Evolutionary conservation across 2,888 invertebrate species (phyloP).

Genomic region (Euplagia quadripunctaria): DNA sequence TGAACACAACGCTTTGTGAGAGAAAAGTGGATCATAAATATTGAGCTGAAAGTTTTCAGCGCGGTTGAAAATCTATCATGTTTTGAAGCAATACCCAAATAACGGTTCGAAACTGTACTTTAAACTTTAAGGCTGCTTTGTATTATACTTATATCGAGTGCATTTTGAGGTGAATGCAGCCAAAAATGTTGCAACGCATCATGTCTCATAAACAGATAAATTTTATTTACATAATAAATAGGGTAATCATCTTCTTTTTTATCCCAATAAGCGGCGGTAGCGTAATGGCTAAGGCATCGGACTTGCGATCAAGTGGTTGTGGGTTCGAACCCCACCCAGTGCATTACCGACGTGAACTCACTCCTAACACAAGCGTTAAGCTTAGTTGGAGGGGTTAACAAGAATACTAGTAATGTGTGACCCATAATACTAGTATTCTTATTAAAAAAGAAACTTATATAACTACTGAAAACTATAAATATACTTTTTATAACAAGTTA

Average conservation of each 20-base stretch:
- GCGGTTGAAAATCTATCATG: slow-evolving; percentile 44
- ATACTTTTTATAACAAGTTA: too few species aligned
- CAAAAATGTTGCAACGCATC: neutral
- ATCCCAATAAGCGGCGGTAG: too few species aligned
- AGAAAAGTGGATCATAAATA: slow-evolving; percentile 62
- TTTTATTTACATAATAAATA: neutral
- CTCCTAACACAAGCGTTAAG: too few species aligned
- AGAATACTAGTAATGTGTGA: too few species aligned
- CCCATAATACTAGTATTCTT: too few species aligned
- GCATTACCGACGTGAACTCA: too few species aligned
- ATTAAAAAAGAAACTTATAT: too few species aligned
- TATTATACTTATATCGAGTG: neutral
- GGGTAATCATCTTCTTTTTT: neutral
- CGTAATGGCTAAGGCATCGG: too few species aligned
- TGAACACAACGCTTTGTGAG: slow-evolving; percentile 55
- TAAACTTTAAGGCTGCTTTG: neutral
- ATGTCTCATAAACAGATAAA: neutral
- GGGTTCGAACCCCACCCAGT: too few species aligned
- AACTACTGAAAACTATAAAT: too few species aligned
- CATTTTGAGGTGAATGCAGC: neutral
- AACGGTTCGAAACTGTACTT: slow-evolving; percentile 16
- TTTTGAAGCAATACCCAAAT: slow-evolving; percentile 30
- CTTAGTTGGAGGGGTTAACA: too few species aligned
- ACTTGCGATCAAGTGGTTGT: too few species aligned
- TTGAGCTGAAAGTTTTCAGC: slow-evolving; percentile 57